Percentiles rank a stretch among this genome's conserved stretches.
Evolutionary conservation across 1,140 invertebrate species (phyloP).

Genomic region (Zeugodacus cucurbitae): DNA sequence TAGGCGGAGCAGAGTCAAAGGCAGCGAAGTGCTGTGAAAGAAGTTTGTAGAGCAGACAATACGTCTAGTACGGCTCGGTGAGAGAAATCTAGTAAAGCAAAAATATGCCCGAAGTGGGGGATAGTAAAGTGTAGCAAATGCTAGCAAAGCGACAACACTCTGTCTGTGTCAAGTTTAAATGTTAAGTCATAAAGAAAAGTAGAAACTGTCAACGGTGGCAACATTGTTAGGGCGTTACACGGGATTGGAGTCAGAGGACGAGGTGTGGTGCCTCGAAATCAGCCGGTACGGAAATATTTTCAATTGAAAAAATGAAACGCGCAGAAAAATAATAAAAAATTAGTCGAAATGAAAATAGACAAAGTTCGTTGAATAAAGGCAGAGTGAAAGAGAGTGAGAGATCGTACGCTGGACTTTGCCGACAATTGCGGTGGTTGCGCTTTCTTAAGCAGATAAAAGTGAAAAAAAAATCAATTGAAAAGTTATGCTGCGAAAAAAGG

Average conservation of each 20-base stretch:
- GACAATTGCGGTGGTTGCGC: background rate
- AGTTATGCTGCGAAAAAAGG: background rate
- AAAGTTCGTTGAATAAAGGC: background rate
- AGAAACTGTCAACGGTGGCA: background rate
- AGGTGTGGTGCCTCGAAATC: background rate
- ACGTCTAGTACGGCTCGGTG: background rate
- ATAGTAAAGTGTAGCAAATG: background rate
- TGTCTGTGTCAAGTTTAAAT: slow-evolving; percentile 43
- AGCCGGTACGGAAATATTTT: background rate
- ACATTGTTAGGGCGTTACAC: background rate
- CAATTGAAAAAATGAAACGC: background rate
- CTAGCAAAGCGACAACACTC: slow-evolving; percentile 22
- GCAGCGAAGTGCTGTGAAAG: background rate
- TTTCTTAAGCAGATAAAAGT: slow-evolving; percentile 4
- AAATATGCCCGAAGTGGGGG: background rate
- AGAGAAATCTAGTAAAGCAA: background rate
- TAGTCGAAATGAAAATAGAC: background rate
- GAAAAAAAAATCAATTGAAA: slow-evolving; percentile 1
- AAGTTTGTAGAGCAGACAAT: background rate
- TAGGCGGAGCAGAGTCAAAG: background rate
- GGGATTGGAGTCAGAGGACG: background rate
- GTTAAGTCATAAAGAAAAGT: slow-evolving; percentile 36
- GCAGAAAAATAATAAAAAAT: background rate
- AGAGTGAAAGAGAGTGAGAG: background rate
- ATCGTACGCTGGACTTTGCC: background rate